These are phyloP conservation scores for Paguma larvata DNA, from an alignment of 2,797 vertebrate genomes.

Conservation along the genomic window DNA sequence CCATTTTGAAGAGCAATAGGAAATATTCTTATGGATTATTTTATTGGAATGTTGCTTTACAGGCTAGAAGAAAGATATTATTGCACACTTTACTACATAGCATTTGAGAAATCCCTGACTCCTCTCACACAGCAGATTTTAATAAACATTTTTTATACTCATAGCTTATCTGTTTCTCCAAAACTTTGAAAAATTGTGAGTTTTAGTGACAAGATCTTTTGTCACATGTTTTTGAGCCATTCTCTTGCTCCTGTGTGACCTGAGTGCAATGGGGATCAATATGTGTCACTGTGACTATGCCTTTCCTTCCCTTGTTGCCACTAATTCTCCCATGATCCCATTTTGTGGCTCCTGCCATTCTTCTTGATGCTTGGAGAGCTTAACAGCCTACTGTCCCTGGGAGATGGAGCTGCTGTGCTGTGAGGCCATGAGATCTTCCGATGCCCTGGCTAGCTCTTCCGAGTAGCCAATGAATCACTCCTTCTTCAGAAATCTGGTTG, in stretches of 20 bases:
- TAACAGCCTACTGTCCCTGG: background rate
- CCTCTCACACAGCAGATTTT: background rate
- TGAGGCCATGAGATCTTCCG: accelerated
- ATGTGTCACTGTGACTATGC: accelerated
- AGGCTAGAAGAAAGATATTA: background rate
- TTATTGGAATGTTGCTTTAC: background rate
- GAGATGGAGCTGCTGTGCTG: background rate
- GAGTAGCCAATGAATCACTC: background rate
- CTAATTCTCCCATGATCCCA: background rate
- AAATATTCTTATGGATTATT: background rate
- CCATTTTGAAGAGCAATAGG: background rate
- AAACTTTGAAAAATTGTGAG: background rate
- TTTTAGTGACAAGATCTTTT: background rate
- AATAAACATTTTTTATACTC: background rate
- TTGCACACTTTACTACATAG: background rate
- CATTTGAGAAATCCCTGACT: background rate
- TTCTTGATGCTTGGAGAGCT: background rate
- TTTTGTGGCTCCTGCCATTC: background rate
- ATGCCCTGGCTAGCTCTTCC: background rate
- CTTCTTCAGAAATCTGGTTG: background rate
- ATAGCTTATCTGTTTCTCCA: background rate
- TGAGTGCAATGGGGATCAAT: accelerated
- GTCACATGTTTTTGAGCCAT: background rate
- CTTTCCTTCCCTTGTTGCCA: background rate
- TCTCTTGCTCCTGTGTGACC: background rate